Evolutionary conservation across 2,113 vertebrate species (phyloP).

Genomic region (Hypanus sabinus): DNA sequence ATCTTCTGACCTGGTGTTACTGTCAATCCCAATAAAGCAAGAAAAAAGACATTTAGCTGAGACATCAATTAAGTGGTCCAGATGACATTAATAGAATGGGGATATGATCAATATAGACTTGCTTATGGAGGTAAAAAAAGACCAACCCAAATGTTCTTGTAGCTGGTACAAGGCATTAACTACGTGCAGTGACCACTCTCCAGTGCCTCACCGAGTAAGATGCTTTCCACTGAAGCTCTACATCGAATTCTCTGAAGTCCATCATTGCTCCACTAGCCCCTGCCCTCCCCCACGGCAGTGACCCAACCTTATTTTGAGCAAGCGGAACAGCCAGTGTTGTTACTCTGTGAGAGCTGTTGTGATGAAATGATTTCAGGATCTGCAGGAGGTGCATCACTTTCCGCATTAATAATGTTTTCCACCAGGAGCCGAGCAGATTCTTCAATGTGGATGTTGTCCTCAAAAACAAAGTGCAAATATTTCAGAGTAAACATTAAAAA

Average conservation of each 20-base stretch:
- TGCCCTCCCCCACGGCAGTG: background rate
- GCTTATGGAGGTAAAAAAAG: background rate
- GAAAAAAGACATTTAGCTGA: too few species aligned
- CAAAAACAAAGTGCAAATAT: too few species aligned
- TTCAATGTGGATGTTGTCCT: slow-evolving; percentile 30
- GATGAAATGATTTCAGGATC: slow-evolving; percentile 11
- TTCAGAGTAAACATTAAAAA: too few species aligned
- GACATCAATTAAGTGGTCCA: background rate
- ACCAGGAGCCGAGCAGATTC: slow-evolving; percentile 8
- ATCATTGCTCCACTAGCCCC: background rate
- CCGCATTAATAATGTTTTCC: background rate
- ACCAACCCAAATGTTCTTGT: background rate
- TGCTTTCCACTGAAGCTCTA: background rate
- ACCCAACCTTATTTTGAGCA: slow-evolving; percentile 11
- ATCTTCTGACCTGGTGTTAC: background rate
- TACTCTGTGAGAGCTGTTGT: background rate
- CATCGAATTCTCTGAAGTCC: background rate
- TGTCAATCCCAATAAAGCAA: too few species aligned
- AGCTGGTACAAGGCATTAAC: background rate
- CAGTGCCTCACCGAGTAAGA: background rate
- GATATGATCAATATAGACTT: background rate
- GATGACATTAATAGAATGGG: too few species aligned
- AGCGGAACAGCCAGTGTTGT: background rate
- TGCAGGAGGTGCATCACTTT: background rate
- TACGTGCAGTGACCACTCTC: background rate